phyloP scores from a whole-genome alignment of 2,797 vertebrate species.

The Hippocampus kuda region DNA sequence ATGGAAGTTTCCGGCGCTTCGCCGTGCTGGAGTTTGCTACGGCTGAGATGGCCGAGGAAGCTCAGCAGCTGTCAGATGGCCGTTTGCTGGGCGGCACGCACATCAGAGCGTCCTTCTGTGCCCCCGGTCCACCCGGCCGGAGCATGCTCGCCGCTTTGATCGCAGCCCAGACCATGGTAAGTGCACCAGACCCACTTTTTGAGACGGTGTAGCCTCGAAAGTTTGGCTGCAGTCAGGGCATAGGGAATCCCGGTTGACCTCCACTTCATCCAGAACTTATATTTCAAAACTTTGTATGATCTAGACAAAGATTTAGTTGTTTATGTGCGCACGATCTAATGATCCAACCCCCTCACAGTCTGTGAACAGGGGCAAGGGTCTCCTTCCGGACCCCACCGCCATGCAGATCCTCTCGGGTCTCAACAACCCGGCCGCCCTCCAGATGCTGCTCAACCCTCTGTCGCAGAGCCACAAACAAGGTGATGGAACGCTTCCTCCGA shows the following conservation, averaged over 20 bases:
- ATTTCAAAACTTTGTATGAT: background rate
- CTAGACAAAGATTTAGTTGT: too few species aligned
- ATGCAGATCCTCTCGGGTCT: constrained; percentile 82
- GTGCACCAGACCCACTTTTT: background rate
- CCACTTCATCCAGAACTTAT: background rate
- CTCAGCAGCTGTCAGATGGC: constrained; percentile 67
- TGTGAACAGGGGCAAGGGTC: constrained; percentile 85
- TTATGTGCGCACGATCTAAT: background rate
- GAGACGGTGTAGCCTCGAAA: background rate
- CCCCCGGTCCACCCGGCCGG: constrained; percentile 83
- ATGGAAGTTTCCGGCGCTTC: constrained; percentile 84
- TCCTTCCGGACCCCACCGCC: constrained; percentile 83
- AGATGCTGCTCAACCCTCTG: constrained; percentile 81
- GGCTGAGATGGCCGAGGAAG: constrained; percentile 73
- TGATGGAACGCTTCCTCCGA: constrained; percentile 22
- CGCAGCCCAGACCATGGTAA: constrained; percentile 86
- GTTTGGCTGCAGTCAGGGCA: background rate
- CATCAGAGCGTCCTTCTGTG: constrained; percentile 86
- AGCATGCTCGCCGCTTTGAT: constrained; percentile 90
- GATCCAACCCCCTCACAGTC: constrained; percentile 56
- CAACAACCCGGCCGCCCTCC: constrained; percentile 79
- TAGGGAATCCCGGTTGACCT: background rate
- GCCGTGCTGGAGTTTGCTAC: constrained; percentile 82
- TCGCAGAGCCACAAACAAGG: constrained; percentile 83
- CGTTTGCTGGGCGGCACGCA: constrained; percentile 65